Conservation (phyloP, 2,888 invertebrate species). For the Blastobasis adustella region DNA sequence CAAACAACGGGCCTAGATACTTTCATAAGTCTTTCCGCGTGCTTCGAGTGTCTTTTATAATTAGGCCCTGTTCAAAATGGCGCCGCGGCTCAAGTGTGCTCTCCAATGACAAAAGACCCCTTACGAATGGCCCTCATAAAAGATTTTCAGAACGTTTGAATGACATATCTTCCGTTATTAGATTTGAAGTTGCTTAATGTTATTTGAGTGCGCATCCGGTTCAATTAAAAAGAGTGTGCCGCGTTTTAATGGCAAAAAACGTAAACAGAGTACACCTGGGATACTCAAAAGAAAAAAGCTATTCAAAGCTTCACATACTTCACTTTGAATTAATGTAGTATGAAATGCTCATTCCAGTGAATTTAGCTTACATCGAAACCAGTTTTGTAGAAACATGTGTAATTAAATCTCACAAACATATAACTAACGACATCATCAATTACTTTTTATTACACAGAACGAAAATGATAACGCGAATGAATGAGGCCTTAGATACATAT, state of each 20-base stretch:
- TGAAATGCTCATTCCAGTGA: no score
- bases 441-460: constrained; percentile 6
- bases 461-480: constrained; percentile 2
- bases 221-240: constrained; percentile 39
- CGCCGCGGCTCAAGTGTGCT: constrained; percentile 46
- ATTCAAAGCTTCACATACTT: no score
- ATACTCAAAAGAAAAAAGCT: constrained; percentile 1
- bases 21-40: constrained; percentile 37
- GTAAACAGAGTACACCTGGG: constrained; percentile 29
- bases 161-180: constrained; percentile 42
- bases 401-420: background rate
- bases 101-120: constrained; percentile 62
- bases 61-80: constrained; percentile 56
- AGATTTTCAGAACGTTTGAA: constrained; percentile 47
- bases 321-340: no score
- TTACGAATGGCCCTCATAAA: constrained; percentile 43
- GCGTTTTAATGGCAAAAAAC: constrained; percentile 27
- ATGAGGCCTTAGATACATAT: background rate
- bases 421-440: constrained; percentile 1
- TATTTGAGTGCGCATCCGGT: constrained; percentile 55
- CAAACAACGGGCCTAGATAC: constrained; percentile 28
- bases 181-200: constrained; percentile 39
- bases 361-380: no score
- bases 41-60: constrained; percentile 49
- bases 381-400: no score